Evolutionary conservation across 2,113 vertebrate species (phyloP).

Genomic region (Thalassarche chlororhynchos): DNA sequence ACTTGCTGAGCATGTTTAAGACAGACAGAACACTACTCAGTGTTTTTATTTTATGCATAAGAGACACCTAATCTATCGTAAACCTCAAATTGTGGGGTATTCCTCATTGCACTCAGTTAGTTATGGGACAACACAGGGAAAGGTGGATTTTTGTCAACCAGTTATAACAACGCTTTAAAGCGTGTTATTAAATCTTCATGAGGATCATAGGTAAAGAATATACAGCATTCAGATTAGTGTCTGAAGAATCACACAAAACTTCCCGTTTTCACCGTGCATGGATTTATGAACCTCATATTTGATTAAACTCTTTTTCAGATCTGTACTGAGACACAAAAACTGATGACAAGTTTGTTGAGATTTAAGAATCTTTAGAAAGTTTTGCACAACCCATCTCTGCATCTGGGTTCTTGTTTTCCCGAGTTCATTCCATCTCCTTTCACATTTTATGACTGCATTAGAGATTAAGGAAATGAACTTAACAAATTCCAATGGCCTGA

Average conservation of each 20-base stretch:
- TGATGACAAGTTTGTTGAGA: background rate
- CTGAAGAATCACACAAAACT: background rate
- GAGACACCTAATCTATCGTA: background rate
- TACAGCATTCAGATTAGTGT: background rate
- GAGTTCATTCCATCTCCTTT: background rate
- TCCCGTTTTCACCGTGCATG: background rate
- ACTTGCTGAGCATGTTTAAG: background rate
- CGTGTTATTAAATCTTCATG: background rate
- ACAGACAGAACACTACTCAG: background rate
- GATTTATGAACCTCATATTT: background rate
- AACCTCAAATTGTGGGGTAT: background rate
- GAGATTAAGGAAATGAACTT: background rate
- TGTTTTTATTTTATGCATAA: background rate
- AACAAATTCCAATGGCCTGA: background rate
- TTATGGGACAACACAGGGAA: background rate
- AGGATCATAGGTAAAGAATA: background rate
- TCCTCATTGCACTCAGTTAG: background rate
- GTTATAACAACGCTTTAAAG: background rate
- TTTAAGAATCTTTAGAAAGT: background rate
- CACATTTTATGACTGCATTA: background rate
- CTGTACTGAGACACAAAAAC: background rate
- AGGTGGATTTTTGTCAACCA: background rate
- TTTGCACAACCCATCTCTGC: background rate
- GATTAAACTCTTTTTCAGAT: background rate
- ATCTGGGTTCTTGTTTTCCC: background rate